Evolutionary conservation across 2,797 vertebrate species (phyloP).

Genomic region (Galagoides demidoff): DNA sequence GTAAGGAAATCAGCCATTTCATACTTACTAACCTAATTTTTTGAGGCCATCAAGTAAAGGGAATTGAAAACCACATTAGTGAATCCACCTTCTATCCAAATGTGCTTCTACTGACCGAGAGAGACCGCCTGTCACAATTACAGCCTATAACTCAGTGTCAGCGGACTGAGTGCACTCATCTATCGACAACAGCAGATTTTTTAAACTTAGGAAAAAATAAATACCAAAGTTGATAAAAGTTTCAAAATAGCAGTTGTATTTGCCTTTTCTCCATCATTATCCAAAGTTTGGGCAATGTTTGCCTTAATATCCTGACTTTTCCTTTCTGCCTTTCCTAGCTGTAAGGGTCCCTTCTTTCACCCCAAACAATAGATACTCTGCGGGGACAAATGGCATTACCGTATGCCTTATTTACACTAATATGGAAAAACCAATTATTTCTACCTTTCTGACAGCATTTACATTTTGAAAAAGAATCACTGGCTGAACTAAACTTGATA

Average conservation of each 20-base stretch:
- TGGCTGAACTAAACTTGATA: background rate
- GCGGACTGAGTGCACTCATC: background rate
- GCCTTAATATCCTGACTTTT: background rate
- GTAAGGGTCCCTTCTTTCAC: background rate
- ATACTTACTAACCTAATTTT: background rate
- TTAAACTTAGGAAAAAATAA: background rate
- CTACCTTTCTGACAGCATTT: background rate
- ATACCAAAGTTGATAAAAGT: background rate
- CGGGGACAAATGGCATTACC: background rate
- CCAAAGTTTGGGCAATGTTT: background rate
- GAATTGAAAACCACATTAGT: background rate
- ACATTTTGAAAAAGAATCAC: background rate
- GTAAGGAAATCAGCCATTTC: too few species aligned
- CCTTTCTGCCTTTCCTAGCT: background rate
- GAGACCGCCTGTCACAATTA: background rate
- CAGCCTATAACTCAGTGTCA: background rate
- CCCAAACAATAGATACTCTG: background rate
- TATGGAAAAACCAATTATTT: background rate
- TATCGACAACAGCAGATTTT: background rate
- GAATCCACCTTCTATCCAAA: background rate
- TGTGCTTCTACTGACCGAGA: background rate
- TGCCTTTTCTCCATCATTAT: background rate
- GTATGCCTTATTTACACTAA: background rate
- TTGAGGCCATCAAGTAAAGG: background rate
- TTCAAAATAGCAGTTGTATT: background rate